A percentile compares a stretch with the other conserved stretches of the same genome.
These are phyloP conservation scores for Drosophila setosimentum DNA, from an alignment of 2,888 invertebrate species.

Conservation along the genomic window DNA sequence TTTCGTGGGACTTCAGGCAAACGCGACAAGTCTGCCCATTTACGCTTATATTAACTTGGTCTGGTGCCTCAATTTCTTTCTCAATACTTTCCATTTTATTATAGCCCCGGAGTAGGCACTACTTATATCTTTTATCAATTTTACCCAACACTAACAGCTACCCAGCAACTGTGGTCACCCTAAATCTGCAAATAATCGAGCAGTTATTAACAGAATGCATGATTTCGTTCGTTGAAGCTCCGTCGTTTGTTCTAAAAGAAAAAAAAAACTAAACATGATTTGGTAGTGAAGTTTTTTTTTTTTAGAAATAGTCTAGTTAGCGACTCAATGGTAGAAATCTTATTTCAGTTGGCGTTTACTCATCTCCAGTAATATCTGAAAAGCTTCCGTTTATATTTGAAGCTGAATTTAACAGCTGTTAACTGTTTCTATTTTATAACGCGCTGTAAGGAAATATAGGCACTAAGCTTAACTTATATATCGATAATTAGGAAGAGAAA, in stretches of 20 bases:
- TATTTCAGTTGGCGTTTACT: background rate
- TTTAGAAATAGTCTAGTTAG: background rate
- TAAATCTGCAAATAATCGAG: background rate
- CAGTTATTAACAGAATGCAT: background rate
- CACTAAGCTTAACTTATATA: background rate
- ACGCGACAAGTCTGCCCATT: constrained; percentile 69
- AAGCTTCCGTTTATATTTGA: background rate
- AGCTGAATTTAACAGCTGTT: background rate
- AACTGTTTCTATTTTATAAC: background rate
- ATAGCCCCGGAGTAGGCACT: constrained; percentile 7
- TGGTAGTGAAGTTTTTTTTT: background rate
- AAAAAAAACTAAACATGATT: background rate
- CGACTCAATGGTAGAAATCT: background rate
- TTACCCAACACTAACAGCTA: constrained; percentile 1
- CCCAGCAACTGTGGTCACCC: constrained; percentile 1
- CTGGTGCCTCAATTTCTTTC: constrained; percentile 1
- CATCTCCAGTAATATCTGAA: background rate
- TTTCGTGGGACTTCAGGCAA: constrained; percentile 69
- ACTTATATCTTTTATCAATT: background rate
- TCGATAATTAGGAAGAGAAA: background rate
- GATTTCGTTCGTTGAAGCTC: background rate
- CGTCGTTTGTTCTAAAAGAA: background rate
- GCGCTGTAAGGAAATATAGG: background rate
- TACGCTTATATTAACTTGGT: constrained; percentile 9
- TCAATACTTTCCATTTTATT: constrained; percentile 38